These are phyloP conservation scores for Cerceris rybyensis DNA, from an alignment of 2,888 invertebrate species.

Conservation along the genomic window DNA sequence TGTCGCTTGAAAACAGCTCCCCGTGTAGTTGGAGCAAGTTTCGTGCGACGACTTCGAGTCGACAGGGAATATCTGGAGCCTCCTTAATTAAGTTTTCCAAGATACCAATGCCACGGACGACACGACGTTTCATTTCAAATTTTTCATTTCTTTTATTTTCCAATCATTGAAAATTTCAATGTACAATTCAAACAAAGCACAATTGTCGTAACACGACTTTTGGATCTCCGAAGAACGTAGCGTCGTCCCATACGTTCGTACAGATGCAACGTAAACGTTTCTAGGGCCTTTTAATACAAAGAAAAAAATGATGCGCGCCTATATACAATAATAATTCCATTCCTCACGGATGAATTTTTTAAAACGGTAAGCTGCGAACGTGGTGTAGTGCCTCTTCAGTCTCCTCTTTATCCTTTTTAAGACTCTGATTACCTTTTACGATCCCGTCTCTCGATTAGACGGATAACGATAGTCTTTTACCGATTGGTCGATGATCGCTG, in stretches of 20 bases:
- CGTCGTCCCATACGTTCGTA: neutral
- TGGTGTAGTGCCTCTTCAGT: constrained; percentile 3
- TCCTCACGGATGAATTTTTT: neutral
- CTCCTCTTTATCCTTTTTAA: constrained; percentile 8
- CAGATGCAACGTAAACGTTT: neutral
- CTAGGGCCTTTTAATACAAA: neutral
- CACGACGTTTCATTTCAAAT: too few relatives aligned
- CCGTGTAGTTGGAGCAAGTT: neutral
- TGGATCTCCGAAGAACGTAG: neutral
- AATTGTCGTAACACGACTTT: neutral
- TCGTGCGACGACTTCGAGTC: neutral
- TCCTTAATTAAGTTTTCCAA: neutral
- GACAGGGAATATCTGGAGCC: neutral
- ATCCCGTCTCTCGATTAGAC: neutral
- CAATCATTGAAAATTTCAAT: neutral
- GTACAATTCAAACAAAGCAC: neutral
- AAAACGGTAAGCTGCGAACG: constrained; percentile 1
- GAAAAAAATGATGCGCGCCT: neutral
- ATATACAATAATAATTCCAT: neutral
- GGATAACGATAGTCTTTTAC: constrained; percentile 23
- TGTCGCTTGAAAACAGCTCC: neutral
- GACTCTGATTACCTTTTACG: constrained; percentile 1
- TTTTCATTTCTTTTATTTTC: too few relatives aligned
- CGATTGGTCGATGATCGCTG: constrained; percentile 49
- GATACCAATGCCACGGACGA: too few relatives aligned